Conservation (phyloP, 2,888 invertebrate genomes). For the Machimus rusticus region DNA sequence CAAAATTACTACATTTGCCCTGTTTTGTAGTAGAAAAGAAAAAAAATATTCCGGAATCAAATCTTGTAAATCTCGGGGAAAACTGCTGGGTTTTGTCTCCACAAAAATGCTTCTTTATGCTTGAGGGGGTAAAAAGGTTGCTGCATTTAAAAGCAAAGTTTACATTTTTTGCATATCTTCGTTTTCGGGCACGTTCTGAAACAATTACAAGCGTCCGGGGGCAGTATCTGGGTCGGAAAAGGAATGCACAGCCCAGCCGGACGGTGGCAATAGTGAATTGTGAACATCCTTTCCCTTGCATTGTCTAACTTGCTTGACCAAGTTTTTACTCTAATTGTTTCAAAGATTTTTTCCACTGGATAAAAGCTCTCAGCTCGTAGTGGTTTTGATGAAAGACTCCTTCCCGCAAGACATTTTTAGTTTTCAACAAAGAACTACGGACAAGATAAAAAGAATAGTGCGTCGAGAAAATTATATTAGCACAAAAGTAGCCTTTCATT, state of each 20-base stretch:
- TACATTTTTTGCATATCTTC: constrained; percentile 21
- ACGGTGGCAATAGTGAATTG: neutral
- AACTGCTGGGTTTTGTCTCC: constrained; percentile 21
- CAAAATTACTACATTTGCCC: constrained; percentile 1
- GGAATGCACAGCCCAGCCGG: neutral
- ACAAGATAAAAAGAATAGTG: neutral
- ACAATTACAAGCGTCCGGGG: constrained; percentile 26
- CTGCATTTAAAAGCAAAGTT: constrained; percentile 24
- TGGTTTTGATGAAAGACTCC: neutral
- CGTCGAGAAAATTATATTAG: neutral
- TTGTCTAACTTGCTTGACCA: constrained; percentile 4
- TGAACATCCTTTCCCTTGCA: constrained; percentile 5
- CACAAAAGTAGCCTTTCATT: neutral
- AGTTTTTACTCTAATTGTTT: constrained; percentile 21
- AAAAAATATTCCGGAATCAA: constrained; percentile 13
- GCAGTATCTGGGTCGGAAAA: constrained; percentile 13
- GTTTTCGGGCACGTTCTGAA: constrained; percentile 5
- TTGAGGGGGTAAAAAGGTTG: constrained; percentile 14
- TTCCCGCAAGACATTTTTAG: neutral
- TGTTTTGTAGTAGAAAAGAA: neutral
- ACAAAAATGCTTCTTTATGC: neutral
- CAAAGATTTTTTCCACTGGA: neutral
- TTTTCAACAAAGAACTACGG: neutral
- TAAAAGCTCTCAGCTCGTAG: neutral
- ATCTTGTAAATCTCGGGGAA: constrained; percentile 24